A percentile compares a stretch with the other conserved stretches of the same genome.
phyloP scores from a whole-genome alignment of 1,140 invertebrate genomes.

The Amyelois transitella region DNA sequence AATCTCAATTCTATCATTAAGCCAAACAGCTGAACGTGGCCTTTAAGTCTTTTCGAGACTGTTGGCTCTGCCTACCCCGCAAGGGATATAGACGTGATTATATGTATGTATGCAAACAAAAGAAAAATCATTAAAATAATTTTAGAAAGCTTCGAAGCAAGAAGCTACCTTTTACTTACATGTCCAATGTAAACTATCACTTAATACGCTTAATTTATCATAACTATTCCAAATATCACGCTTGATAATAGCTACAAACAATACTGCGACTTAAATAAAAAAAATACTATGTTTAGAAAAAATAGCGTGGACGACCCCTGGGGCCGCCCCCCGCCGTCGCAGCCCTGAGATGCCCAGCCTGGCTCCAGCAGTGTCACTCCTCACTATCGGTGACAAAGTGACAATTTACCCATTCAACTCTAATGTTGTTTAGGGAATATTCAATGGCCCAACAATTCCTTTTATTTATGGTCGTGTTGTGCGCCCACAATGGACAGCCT shows the following conservation, averaged over 20 bases:
- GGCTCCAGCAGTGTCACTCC: slow-evolving; percentile 42
- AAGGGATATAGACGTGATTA: no score
- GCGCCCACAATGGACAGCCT: slow-evolving; percentile 41
- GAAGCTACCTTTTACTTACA: no score
- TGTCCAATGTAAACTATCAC: no score
- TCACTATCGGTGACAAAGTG: slow-evolving; percentile 59
- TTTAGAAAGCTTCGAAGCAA: no score
- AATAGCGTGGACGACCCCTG: slow-evolving; percentile 32
- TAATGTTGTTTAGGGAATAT: slow-evolving; percentile 68
- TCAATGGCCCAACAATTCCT: slow-evolving; percentile 54
- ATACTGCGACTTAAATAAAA: slow-evolving; percentile 7
- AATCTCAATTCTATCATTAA: no score
- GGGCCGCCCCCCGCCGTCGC: slow-evolving; percentile 30
- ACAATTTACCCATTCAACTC: slow-evolving; percentile 64
- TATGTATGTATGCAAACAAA: no score
- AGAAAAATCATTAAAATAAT: no score
- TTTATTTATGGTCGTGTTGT: slow-evolving; percentile 64
- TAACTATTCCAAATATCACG: neutral
- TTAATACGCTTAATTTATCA: no score
- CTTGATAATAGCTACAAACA: neutral
- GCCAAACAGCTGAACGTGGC: no score
- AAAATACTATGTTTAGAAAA: slow-evolving; percentile 16
- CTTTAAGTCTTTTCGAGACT: no score
- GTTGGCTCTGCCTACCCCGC: no score
- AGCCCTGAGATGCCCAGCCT: slow-evolving; percentile 17